Evolutionary conservation across 2,797 vertebrate species (phyloP), one percentile per base, ranked within the genome.

Genomic region (Salmo trutta): DNA sequence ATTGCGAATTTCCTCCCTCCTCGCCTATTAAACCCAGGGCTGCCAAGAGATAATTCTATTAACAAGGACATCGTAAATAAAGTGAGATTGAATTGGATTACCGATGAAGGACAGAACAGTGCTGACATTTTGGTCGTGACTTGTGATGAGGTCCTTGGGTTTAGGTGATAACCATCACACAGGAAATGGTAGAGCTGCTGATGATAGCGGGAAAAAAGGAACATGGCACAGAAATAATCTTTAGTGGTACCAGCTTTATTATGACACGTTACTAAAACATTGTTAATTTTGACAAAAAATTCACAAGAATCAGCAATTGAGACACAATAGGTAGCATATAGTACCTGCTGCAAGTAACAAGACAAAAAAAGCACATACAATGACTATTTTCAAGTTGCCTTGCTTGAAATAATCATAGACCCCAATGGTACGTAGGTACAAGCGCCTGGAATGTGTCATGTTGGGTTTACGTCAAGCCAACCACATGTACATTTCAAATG

Each of bases 11-110:
- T 86, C 82, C 81, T 80, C 76, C 80, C 54, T 67, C 27, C n/a
- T 73, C n/a, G 56, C 59, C 71, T 79, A 81, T 83, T 77, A 81
- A 12, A 51, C 12, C 12, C 65, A 53, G 62, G 27, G 54, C 51
- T 73, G 71, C 54, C 74, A 71, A 47, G 15, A 67, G 59, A 64
- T 71, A 76, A 67, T 66, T 52, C 62, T 27, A 36, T 77, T 75
- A 84, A 77, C 56, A 76, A 5, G 29, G 80, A 73, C 76, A 75
- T 62, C 51, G 65, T 73, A 74, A 68, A 79, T 82, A 75, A 78
- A 70, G 75, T 78, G 59, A 47, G 70, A 76, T 74, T 64, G 5
- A 47, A 77, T 76, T 41, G 53, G 54, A 74, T 54, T 76, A 75
- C 67, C 31, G 74, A 21, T 64, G 10, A 24, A 64, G 59, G 53